Percentiles rank a stretch among this genome's conserved stretches.
Evolutionary conservation across 2,797 vertebrate species (phyloP).

Genomic region (Hyperoplus immaculatus): DNA sequence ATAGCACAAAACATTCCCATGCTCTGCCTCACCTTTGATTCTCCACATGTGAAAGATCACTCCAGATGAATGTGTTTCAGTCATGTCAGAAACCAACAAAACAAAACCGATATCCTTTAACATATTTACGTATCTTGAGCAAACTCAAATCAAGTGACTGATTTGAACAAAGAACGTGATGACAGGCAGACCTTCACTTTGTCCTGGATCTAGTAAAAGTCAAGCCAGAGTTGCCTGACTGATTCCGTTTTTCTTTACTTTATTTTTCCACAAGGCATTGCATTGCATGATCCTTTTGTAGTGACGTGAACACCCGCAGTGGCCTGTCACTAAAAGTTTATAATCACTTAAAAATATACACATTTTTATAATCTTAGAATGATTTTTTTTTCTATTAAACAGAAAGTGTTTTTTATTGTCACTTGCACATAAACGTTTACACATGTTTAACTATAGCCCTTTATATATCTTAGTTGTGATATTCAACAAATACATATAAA

Average conservation of each 20-base stretch:
- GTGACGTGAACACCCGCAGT: neutral
- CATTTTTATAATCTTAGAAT: too few species aligned
- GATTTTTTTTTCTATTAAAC: neutral
- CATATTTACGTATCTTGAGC: constrained; percentile 36
- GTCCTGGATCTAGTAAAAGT: neutral
- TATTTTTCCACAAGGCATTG: neutral
- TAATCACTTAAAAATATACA: too few species aligned
- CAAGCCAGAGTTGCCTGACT: neutral
- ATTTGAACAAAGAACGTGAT: constrained; percentile 11
- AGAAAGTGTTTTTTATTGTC: neutral
- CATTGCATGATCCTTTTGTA: neutral
- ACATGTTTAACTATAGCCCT: too few species aligned
- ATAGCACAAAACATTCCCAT: neutral
- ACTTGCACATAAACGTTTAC: neutral
- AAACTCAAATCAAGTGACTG: constrained; percentile 41
- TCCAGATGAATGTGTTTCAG: constrained; percentile 56
- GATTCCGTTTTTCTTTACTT: neutral
- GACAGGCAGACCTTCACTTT: neutral
- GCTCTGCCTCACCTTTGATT: neutral
- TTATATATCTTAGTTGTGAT: too few species aligned
- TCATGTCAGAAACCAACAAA: constrained; percentile 42
- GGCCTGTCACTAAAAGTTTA: neutral
- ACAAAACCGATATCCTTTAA: constrained; percentile 7
- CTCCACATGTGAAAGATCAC: constrained; percentile 1
- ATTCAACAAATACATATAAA: neutral